Evolutionary conservation across 2,797 vertebrate species (phyloP).

Genomic region (Falco naumanni): DNA sequence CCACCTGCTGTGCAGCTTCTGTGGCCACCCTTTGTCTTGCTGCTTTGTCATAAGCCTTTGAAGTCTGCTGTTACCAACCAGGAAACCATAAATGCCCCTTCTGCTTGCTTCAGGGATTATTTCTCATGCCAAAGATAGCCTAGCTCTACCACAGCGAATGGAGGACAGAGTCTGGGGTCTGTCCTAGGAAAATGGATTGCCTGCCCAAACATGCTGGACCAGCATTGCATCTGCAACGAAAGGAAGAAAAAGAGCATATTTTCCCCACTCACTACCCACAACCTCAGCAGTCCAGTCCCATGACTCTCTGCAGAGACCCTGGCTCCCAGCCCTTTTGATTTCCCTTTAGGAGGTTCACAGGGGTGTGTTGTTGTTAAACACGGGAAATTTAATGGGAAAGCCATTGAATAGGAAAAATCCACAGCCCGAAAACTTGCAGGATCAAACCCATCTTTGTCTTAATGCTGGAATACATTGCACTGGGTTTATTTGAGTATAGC

Average conservation of each 20-base stretch:
- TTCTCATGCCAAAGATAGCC: not conserved
- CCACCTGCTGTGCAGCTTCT: not conserved
- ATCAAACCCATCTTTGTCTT: not conserved
- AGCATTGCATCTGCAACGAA: not conserved
- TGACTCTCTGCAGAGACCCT: not conserved
- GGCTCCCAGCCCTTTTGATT: fast-evolving
- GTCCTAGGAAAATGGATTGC: not conserved
- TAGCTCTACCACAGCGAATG: not conserved
- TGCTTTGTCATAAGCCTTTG: not conserved
- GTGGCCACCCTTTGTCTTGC: not conserved
- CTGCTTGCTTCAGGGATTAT: not conserved
- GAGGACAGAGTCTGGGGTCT: not conserved
- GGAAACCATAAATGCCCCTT: not conserved
- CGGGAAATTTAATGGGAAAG: not conserved
- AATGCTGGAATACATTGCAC: not conserved
- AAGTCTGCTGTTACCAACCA: not conserved
- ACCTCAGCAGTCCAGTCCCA: not conserved
- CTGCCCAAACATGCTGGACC: not conserved
- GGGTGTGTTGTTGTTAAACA: not conserved
- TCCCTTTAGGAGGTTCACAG: not conserved
- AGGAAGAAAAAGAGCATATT: not conserved
- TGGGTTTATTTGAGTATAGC: not conserved
- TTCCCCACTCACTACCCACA: not conserved
- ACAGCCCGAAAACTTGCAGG: not conserved
- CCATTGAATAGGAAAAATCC: not conserved